phyloP scores from a whole-genome alignment of 2,113 vertebrate species.

The Rhagologus leucostigma region DNA sequence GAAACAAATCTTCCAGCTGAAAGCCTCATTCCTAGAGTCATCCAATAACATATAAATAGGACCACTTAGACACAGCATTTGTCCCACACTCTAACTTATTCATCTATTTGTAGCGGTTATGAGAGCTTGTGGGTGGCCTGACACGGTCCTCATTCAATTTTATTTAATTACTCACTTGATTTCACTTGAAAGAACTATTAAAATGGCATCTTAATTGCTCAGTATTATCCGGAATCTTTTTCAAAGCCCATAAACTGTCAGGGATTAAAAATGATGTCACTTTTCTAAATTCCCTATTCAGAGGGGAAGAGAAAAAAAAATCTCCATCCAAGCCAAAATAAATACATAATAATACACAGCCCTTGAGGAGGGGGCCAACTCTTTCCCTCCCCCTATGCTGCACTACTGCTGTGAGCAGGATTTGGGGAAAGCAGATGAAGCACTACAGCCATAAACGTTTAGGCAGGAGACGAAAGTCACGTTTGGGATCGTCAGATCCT shows the following conservation, averaged over 20 bases:
- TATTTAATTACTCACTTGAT: constrained; percentile 69
- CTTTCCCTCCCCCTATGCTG: background rate
- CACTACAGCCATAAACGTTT: background rate
- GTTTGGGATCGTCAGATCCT: background rate
- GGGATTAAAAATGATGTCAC: constrained; percentile 62
- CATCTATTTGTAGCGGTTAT: background rate
- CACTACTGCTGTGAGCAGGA: background rate
- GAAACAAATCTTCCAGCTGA: constrained; percentile 39
- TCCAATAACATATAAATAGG: constrained; percentile 42
- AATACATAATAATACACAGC: constrained; percentile 3
- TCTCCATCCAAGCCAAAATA: background rate
- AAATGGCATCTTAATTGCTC: constrained; percentile 72
- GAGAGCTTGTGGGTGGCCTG: constrained; percentile 63
- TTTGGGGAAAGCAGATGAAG: background rate
- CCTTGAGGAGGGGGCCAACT: background rate
- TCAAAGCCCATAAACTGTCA: constrained; percentile 64
- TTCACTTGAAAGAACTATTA: constrained; percentile 73
- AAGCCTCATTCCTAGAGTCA: constrained; percentile 40
- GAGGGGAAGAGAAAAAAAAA: background rate
- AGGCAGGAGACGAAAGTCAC: background rate
- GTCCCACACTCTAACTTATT: constrained; percentile 23
- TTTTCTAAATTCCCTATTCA: constrained; percentile 37
- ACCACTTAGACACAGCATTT: background rate
- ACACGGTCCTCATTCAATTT: constrained; percentile 55
- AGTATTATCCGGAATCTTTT: constrained; percentile 55